phyloP scores from a whole-genome alignment of 1,140 invertebrate species.

The Drosophila nannoptera region DNA sequence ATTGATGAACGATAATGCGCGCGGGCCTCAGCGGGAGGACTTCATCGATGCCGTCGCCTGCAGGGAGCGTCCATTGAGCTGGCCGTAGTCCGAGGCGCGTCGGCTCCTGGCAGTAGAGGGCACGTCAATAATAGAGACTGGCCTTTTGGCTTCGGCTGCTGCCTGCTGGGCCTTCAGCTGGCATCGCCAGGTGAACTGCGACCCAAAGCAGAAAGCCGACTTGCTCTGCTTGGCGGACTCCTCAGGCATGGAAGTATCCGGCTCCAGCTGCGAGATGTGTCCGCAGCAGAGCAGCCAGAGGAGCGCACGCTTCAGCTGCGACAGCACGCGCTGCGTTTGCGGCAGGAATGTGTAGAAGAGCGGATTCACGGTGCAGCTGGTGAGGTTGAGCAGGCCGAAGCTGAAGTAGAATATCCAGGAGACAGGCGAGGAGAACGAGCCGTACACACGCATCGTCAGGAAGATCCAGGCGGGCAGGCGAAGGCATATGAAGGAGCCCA shows the following conservation, averaged over 20 bases:
- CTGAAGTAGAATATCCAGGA: conserved; percentile 80
- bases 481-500: conserved; percentile 80
- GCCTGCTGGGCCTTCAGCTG: neutral
- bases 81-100: conserved; percentile 21
- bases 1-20: conserved; percentile 38
- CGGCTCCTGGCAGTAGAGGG: conserved; percentile 6
- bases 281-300: conserved; percentile 27
- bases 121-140: neutral
- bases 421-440: conserved; percentile 52
- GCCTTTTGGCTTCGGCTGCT: neutral
- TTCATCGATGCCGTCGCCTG: conserved; percentile 48
- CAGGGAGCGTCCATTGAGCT: conserved; percentile 36
- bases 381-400: conserved; percentile 79
- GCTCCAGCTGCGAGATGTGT: neutral
- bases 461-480: conserved; percentile 81
- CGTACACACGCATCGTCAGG: conserved; percentile 78
- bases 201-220: conserved; percentile 42
- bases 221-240: conserved; percentile 8
- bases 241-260: conserved; percentile 43
- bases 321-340: conserved; percentile 76
- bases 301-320: conserved; percentile 41
- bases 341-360: conserved; percentile 82
- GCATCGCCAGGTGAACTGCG: conserved; percentile 53
- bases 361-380: conserved; percentile 81
- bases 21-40: conserved; percentile 40